Evolutionary conservation across 2,113 vertebrate species (phyloP).

Genomic region (Gymnocephalus cernua): DNA sequence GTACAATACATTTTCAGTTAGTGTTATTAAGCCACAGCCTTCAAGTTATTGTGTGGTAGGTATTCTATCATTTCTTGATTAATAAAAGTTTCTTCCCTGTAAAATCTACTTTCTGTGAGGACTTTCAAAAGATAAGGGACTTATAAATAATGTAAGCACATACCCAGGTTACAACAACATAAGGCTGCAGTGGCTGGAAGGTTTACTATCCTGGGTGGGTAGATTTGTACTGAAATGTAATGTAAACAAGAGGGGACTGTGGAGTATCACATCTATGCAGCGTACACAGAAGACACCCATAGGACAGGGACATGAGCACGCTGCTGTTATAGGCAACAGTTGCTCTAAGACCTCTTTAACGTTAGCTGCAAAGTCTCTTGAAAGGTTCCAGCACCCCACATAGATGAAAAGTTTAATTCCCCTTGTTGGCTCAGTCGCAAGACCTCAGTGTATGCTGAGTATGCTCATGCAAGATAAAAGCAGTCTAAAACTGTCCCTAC

Average conservation of each 20-base stretch:
- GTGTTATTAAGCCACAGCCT: not conserved
- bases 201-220: not conserved
- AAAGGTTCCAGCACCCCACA: not conserved
- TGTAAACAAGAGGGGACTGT: constrained; percentile 31
- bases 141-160: not conserved
- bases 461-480: not conserved
- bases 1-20: not conserved
- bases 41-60: not conserved
- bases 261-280: constrained; percentile 34
- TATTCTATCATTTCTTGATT: not conserved
- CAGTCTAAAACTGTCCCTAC: too few relatives aligned
- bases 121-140: not conserved
- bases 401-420: not conserved
- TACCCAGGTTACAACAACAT: not conserved
- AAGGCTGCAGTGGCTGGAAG: not conserved
- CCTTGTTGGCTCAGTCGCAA: not conserved
- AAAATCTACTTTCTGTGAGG: not conserved
- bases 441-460: not conserved
- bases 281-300: constrained; percentile 14
- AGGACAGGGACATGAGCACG: not conserved
- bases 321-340: constrained; percentile 10
- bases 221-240: constrained; percentile 1
- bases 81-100: not conserved
- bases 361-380: too few relatives aligned
- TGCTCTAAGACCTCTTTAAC: not conserved